Evolutionary conservation across 2,113 vertebrate genomes (phyloP), one percentile per base, ranked within the genome.

Genomic region (Pelodiscus sinensis): DNA sequence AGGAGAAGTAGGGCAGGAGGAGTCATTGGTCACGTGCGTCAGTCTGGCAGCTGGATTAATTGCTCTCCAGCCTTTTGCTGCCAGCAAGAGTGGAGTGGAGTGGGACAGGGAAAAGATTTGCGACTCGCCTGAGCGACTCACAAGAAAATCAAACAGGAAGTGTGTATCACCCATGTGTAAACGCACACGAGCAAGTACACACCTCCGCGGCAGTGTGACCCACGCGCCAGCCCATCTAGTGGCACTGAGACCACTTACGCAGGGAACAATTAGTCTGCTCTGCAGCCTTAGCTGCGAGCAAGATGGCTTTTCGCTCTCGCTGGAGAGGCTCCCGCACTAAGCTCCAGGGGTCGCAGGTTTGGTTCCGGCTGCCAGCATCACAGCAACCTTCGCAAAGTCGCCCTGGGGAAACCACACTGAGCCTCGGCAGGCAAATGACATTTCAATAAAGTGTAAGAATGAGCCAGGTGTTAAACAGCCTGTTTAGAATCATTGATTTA

Each of bases 401-500:
- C 2, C 38, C 11, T 25, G n/a, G 3, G 3, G 4, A 50, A 18
- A 15, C 38, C 56, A 6, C 14, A 9, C 0, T 1, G 62, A 50
- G 22, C 21, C 44, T 6, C 51, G 60, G 31, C 13, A 9, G 11
- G 6, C 7, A 3, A 10, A 65, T 19, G 51, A 82, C 7, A 2
- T 16, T 81, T 19, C 29, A 44, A 62, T 29, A 27, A 2, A 2
- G 65, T 4, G 1, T 51, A 22, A 44, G 81, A 13, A 6, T 79
- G 82, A 57, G 84, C 57, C 79, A 78, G 52, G 35, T 9, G 13
- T 15, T 27, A 68, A 84, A 58, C 57, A 85, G 81, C 89, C 80
- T 82, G 3, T 90, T 94, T 12, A 24, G 91, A 79, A 91, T 38
- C 83, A 83, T 6, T 81, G 92, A 79, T 90, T 84, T 94, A 81